Conservation (phyloP, 2,797 vertebrate genomes). For the Pelochelys cantorii region DNA sequence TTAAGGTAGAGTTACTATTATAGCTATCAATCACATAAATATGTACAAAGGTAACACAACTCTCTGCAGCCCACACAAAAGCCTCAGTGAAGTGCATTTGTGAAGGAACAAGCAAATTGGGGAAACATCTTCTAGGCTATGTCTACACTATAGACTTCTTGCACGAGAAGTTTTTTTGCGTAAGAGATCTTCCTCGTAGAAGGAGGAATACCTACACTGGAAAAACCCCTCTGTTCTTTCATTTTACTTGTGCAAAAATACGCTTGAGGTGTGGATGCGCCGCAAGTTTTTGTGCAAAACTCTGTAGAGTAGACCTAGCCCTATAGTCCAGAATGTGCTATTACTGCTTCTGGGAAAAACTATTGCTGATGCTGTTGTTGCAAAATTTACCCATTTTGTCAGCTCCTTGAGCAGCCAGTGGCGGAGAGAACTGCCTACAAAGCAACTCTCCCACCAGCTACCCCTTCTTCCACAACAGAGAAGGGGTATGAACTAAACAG, state of each 20-base stretch:
- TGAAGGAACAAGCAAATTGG: background rate
- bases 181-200: no score
- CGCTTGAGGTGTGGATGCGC: no score
- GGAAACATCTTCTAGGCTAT: background rate
- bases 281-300: no score
- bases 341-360: background rate
- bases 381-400: background rate
- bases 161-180: no score
- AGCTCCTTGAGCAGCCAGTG: background rate
- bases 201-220: no score
- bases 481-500: background rate
- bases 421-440: background rate
- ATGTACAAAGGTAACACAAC: background rate
- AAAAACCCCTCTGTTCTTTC: no score
- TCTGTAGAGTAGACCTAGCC: no score
- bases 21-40: background rate
- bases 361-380: background rate
- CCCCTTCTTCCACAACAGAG: background rate
- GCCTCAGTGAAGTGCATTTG: background rate
- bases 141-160: no score
- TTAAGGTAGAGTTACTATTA: background rate
- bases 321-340: background rate
- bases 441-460: background rate
- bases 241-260: no score
- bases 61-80: background rate